A percentile compares a stretch with the other conserved stretches of the same genome.
Evolutionary conservation across 2,113 vertebrate species (phyloP).

Genomic region (Ophiodon elongatus): DNA sequence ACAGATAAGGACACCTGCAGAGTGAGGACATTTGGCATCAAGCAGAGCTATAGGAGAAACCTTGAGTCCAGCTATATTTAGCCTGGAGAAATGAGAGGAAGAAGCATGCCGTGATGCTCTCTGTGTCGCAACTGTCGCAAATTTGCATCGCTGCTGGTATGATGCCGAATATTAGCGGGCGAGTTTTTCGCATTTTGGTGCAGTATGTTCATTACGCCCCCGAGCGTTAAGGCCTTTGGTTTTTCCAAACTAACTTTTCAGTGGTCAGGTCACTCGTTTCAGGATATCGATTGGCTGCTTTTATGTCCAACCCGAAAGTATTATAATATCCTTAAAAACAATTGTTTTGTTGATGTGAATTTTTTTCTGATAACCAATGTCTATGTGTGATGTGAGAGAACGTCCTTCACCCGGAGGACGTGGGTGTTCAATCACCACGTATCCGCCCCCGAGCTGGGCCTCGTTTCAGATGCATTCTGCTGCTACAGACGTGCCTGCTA

Average conservation of each 20-base stretch:
- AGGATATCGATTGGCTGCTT: background rate
- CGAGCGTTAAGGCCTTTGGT: too few species aligned
- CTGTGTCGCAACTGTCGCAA: too few species aligned
- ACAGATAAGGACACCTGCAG: slow-evolving; percentile 67
- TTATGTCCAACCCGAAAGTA: background rate
- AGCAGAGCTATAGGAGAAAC: slow-evolving; percentile 32
- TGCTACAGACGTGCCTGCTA: slow-evolving; percentile 9
- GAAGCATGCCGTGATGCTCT: slow-evolving; percentile 23
- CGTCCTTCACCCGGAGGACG: slow-evolving; percentile 7
- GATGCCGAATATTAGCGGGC: too few species aligned
- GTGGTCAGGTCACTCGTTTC: background rate
- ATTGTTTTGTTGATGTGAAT: background rate
- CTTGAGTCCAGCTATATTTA: slow-evolving; percentile 37
- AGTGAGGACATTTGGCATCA: slow-evolving; percentile 59
- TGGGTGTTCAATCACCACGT: background rate
- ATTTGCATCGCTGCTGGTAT: too few species aligned
- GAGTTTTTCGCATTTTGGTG: too few species aligned
- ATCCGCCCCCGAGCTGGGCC: background rate
- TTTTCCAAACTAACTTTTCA: background rate
- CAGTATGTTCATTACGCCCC: too few species aligned
- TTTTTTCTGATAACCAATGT: background rate
- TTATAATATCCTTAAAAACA: background rate
- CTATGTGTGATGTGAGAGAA: background rate
- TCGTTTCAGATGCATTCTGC: slow-evolving; percentile 21
- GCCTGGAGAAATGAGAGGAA: slow-evolving; percentile 18